Evolutionary conservation across 2,888 invertebrate genomes (phyloP), one percentile per base, ranked within the genome.

Genomic region (Cremastinae sp.): DNA sequence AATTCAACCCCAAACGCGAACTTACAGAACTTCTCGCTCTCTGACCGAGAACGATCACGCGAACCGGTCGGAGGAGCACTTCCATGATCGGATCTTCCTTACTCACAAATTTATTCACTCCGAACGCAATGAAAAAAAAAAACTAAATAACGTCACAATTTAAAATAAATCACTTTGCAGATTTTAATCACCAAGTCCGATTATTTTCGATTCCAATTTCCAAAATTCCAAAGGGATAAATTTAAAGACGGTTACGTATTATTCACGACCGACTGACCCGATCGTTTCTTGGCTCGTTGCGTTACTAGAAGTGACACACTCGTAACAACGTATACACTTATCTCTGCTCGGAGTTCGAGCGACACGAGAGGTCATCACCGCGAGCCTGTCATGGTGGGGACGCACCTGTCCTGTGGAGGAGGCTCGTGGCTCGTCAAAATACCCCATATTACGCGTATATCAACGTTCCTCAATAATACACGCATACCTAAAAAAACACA

Each of bases 311-410:
- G 87, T 85, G 84, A 82, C 84, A 85, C 28, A 28, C 83, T 82
- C 82, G 82, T 81, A 82, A 80, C 83, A 79, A 85, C 86, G 86
- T 88, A 87, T 84, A 87, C 87, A 88, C 89, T 89, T 89, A 89
- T 89, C 86, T 88, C 86, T 87, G 81, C 76, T 68, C 80, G 72
- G 51, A 83, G 84, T 86, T 87, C 85, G 86, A 86, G 87, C 85
- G 84, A 85, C 85, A 85, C 87, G 81, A 86, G 89, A 89, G 89
- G 89, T 89, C 89, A 89, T 88, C 86, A 82, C 79, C 79, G 41
- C 65, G 80, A 28, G 28, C 2, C 79, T 77, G 70, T 51, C n/a
- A 84, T 81, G 82, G 86, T 84, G 86, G 78, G 82, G 80, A 80
- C 79, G 80, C 83, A 85, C 83, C 83, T 82, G 64, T 58, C 79